Conservation (phyloP, 2,113 vertebrate genomes). For the Glaucomys volans region DNA sequence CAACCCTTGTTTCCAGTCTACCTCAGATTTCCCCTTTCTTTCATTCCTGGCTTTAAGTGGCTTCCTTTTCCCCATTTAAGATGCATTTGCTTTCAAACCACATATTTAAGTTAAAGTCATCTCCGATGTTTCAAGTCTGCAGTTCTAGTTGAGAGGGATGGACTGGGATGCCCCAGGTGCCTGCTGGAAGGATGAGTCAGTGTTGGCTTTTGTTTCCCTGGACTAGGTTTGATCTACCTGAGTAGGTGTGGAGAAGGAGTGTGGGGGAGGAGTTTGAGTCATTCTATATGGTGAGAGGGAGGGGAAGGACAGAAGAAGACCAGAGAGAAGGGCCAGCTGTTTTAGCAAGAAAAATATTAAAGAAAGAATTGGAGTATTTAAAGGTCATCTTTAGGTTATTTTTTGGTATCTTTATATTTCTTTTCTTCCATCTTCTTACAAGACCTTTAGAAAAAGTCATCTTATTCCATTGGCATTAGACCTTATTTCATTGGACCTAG, state of each 20-base stretch:
- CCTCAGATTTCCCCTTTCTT: background rate
- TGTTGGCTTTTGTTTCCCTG: background rate
- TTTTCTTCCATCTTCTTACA: background rate
- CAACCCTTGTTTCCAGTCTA: background rate
- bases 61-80: background rate
- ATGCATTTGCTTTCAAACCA: background rate
- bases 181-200: background rate
- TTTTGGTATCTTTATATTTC: background rate
- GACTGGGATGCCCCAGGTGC: background rate
- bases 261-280: background rate
- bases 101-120: background rate
- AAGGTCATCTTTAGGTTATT: conserved; percentile 1
- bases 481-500: too few species aligned
- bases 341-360: conserved; percentile 12
- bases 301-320: background rate
- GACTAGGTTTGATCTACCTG: conserved; percentile 11
- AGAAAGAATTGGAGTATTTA: background rate
- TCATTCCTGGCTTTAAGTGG: background rate
- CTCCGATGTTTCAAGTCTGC: background rate
- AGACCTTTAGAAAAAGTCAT: background rate
- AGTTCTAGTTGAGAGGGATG: background rate
- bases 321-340: background rate
- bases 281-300: background rate
- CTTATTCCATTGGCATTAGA: background rate
- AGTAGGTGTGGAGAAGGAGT: background rate